A percentile compares a stretch with the other conserved stretches of the same genome.
These are phyloP conservation scores for Sebastes jordani DNA, from an alignment of 2,797 vertebrate species.

Conservation along the genomic window DNA sequence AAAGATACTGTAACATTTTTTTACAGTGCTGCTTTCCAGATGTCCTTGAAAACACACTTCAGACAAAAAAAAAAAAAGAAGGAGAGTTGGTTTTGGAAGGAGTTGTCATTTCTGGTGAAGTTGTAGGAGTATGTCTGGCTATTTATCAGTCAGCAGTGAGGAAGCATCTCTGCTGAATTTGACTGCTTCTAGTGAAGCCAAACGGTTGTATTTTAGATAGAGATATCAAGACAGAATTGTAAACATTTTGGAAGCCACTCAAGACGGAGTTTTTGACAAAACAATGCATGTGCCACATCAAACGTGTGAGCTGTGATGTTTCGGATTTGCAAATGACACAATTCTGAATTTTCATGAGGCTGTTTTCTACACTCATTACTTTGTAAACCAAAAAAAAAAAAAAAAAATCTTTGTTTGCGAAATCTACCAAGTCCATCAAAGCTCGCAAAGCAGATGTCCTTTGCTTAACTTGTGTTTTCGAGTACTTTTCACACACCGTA, in stretches of 20 bases:
- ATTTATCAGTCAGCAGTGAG: conserved; percentile 49
- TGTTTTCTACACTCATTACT: conserved; percentile 36
- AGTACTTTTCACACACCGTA: conserved; percentile 31
- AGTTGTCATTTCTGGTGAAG: conserved; percentile 43
- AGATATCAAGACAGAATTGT: conserved; percentile 41
- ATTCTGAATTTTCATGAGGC: conserved; percentile 45
- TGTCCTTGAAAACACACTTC: conserved; percentile 70
- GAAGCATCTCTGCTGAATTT: conserved; percentile 28
- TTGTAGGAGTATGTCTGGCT: conserved; percentile 33
- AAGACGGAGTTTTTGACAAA: conserved; percentile 22
- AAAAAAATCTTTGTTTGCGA: conserved; percentile 22
- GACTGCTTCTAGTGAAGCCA: conserved; percentile 33
- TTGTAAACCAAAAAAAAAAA: conserved; percentile 10
- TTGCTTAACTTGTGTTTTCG: conserved; percentile 41
- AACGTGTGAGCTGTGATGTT: conserved; percentile 32
- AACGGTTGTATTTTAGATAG: conserved; percentile 34
- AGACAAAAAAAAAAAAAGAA: conserved; percentile 6
- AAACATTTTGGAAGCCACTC: conserved; percentile 43
- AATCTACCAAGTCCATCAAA: conserved; percentile 49
- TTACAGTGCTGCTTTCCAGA: conserved; percentile 54
- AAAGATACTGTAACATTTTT: conserved; percentile 51
- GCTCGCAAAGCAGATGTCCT: conserved; percentile 45
- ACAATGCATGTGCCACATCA: conserved; percentile 37
- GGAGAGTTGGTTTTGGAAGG: conserved; percentile 52
- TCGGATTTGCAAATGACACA: conserved; percentile 33